Conservation (phyloP, 2,113 vertebrate genomes). For the Potamarius usumacintae region DNA sequence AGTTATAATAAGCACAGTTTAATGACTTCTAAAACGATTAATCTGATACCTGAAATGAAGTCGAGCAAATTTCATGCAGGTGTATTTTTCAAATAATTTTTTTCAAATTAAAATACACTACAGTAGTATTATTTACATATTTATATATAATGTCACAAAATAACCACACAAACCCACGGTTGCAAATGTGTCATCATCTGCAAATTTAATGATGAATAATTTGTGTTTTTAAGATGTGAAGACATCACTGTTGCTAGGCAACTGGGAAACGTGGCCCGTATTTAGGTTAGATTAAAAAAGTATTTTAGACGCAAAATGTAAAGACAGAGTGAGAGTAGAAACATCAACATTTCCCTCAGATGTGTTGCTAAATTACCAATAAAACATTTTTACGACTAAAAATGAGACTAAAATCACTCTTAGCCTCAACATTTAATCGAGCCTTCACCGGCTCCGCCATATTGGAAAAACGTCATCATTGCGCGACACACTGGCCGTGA, state of each 20-base stretch:
- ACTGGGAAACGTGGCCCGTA: background rate
- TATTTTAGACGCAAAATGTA: background rate
- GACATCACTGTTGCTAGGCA: background rate
- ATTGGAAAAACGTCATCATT: background rate
- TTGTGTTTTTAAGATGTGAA: background rate
- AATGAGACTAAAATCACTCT: background rate
- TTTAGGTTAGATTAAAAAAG: background rate
- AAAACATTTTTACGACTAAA: background rate
- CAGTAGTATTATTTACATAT: background rate
- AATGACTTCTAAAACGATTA: background rate
- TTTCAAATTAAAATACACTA: background rate
- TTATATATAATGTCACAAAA: background rate
- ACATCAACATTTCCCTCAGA: background rate
- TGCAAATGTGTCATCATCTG: background rate
- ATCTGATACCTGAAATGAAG: background rate
- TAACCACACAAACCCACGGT: background rate
- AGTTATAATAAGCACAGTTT: background rate
- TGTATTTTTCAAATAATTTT: background rate
- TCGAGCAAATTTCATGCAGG: background rate
- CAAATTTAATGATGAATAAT: background rate
- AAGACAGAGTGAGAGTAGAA: background rate
- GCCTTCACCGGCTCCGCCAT: background rate
- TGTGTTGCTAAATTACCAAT: background rate
- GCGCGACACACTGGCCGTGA: background rate
- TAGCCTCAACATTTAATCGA: background rate